Percentiles rank a stretch among this genome's conserved stretches.
Conservation (phyloP, 64 coral and sea anemone genomes). For the Actinia tenebrosa region DNA sequence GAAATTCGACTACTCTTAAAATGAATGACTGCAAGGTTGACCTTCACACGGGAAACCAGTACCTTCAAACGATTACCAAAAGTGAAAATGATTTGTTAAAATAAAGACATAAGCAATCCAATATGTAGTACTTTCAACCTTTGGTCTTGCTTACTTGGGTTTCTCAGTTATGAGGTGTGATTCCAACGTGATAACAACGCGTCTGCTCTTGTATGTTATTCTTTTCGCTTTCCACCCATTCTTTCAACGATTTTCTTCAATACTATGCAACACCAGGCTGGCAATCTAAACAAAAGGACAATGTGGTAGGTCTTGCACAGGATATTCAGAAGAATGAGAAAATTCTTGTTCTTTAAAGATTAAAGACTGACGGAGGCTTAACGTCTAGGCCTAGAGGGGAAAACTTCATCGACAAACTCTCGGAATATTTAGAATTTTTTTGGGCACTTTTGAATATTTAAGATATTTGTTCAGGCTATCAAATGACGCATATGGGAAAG, state of each 20-base stretch:
- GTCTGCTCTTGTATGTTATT: conserved; percentile 7
- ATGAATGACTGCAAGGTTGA: neutral
- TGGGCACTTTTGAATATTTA: neutral
- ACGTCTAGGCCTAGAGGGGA: conserved; percentile 7
- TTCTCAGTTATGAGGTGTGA: neutral
- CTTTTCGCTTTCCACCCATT: neutral
- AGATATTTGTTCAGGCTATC: neutral
- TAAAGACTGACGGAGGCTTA: neutral
- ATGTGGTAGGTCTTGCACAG: neutral
- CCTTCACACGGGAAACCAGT: neutral
- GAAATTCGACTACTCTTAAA: neutral
- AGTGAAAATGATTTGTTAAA: conserved; percentile 10
- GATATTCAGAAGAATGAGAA: neutral
- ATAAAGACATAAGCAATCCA: neutral
- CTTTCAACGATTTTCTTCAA: neutral
- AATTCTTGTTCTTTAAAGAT: neutral
- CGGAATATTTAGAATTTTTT: neutral
- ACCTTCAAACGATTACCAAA: neutral
- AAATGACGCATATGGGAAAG: neutral
- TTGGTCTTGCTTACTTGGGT: neutral
- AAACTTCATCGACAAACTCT: neutral
- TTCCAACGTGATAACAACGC: neutral
- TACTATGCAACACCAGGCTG: neutral
- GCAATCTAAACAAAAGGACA: neutral
- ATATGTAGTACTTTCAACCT: neutral